phyloP scores from a whole-genome alignment of 2,888 invertebrate species.

The Macropis europaea region DNA sequence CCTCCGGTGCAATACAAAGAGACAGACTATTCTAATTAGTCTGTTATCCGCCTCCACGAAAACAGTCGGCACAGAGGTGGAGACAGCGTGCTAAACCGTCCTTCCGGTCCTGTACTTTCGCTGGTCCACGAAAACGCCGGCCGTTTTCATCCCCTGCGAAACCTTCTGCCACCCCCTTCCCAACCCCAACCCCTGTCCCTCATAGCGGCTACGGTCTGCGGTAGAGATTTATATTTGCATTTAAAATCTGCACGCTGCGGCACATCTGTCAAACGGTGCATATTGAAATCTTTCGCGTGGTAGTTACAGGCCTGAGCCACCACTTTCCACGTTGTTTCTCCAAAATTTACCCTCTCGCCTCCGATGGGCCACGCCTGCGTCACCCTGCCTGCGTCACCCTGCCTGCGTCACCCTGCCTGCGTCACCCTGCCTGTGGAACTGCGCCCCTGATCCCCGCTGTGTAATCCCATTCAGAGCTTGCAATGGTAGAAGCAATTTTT shows the following conservation, averaged over 20 bases:
- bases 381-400: no score
- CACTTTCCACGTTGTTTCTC: conserved; percentile 37
- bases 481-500: conserved; percentile 1
- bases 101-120: conserved; percentile 6
- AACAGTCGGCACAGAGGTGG: background rate
- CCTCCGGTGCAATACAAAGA: conserved; percentile 17
- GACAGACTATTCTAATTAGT: conserved; percentile 33
- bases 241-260: conserved; percentile 62
- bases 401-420: conserved; percentile 43
- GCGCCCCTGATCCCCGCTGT: background rate
- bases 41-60: background rate
- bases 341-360: conserved; percentile 36
- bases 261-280: conserved; percentile 69
- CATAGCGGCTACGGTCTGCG: conserved; percentile 25
- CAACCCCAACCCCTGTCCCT: background rate
- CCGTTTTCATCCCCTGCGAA: conserved; percentile 10
- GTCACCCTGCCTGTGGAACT: conserved; percentile 20
- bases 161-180: background rate
- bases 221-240: conserved; percentile 69
- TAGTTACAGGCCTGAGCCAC: conserved; percentile 18
- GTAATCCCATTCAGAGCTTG: background rate
- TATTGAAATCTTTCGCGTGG: conserved; percentile 62
- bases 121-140: background rate
- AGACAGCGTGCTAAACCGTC: conserved; percentile 1
- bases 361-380: conserved; percentile 30